These are phyloP conservation scores for Scolanthus callimorphus DNA, from an alignment of 92 coral and sea anemone species.

Conservation along the genomic window DNA sequence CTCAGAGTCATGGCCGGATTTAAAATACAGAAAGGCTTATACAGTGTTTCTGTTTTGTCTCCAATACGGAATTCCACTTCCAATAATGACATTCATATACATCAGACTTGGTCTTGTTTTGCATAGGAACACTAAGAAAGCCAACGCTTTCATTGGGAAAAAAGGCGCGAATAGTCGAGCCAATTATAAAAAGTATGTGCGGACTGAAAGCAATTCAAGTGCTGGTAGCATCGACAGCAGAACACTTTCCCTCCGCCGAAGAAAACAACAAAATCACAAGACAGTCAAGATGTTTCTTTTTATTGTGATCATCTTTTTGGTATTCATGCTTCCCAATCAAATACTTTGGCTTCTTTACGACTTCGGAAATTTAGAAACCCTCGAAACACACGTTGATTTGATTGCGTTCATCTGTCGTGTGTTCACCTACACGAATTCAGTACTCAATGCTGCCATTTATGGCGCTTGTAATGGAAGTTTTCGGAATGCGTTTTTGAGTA, in stretches of 20 bases:
- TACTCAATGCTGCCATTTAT: slow-evolving; percentile 70
- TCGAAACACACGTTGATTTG: slow-evolving; percentile 30
- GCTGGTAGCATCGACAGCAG: slow-evolving; percentile 12
- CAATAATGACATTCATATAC: slow-evolving; percentile 66
- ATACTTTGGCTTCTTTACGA: slow-evolving; percentile 75
- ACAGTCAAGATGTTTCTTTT: slow-evolving; percentile 83
- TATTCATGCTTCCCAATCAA: slow-evolving; percentile 92
- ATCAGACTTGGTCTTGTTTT: slow-evolving; percentile 54
- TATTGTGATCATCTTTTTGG: slow-evolving; percentile 71
- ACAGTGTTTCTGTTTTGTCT: slow-evolving; percentile 74
- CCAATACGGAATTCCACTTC: slow-evolving; percentile 80
- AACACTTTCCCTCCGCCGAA: slow-evolving; percentile 27
- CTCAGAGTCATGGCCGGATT: slow-evolving; percentile 67
- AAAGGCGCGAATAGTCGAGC: neutral
- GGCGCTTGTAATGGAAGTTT: slow-evolving; percentile 78
- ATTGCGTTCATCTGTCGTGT: slow-evolving; percentile 69
- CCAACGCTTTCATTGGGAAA: slow-evolving; percentile 16
- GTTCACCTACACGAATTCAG: slow-evolving; percentile 86
- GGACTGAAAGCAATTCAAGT: slow-evolving; percentile 2
- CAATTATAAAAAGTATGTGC: neutral
- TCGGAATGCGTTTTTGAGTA: slow-evolving; percentile 54
- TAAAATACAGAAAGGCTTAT: slow-evolving; percentile 47
- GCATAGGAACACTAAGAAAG: slow-evolving; percentile 49
- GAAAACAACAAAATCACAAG: slow-evolving; percentile 60
- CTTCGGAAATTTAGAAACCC: slow-evolving; percentile 44